Evolutionary conservation across 2,888 invertebrate genomes (phyloP).

Genomic region (Oscheius sp.): DNA sequence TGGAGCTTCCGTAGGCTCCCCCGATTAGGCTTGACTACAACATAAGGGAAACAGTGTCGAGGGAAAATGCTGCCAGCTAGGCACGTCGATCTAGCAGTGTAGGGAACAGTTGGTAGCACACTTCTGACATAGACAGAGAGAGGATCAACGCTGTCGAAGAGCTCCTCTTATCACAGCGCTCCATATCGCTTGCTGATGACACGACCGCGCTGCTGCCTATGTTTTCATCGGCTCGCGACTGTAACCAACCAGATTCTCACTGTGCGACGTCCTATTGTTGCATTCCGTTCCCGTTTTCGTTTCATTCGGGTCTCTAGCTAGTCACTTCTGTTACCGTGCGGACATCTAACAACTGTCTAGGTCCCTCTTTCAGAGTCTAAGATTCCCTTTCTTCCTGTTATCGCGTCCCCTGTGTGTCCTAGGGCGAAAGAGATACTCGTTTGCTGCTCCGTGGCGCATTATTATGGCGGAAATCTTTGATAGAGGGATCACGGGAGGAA

Average conservation of each 20-base stretch:
- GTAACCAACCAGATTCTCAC: constrained; percentile 32
- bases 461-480: background rate
- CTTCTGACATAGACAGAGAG: constrained; percentile 4
- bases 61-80: constrained; percentile 10
- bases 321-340: constrained; percentile 5
- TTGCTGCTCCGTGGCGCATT: background rate
- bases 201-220: constrained; percentile 29
- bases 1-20: constrained; percentile 34
- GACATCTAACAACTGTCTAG: background rate
- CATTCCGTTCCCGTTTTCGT: constrained; percentile 16
- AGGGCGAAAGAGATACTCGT: background rate
- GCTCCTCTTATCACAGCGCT: constrained; percentile 32
- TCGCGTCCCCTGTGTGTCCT: background rate
- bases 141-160: constrained; percentile 28
- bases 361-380: background rate
- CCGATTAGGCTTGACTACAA: constrained; percentile 23
- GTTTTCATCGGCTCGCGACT: constrained; percentile 34
- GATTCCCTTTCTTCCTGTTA: constrained; percentile 17
- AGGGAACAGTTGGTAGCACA: constrained; percentile 28
- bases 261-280: constrained; percentile 20
- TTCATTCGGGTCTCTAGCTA: constrained; percentile 12
- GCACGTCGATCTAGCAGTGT: constrained; percentile 24
- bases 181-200: constrained; percentile 34
- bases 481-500: background rate
- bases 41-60: background rate